phyloP scores from a whole-genome alignment of 2,797 vertebrate genomes.

The Adrianichthys oophorus region DNA sequence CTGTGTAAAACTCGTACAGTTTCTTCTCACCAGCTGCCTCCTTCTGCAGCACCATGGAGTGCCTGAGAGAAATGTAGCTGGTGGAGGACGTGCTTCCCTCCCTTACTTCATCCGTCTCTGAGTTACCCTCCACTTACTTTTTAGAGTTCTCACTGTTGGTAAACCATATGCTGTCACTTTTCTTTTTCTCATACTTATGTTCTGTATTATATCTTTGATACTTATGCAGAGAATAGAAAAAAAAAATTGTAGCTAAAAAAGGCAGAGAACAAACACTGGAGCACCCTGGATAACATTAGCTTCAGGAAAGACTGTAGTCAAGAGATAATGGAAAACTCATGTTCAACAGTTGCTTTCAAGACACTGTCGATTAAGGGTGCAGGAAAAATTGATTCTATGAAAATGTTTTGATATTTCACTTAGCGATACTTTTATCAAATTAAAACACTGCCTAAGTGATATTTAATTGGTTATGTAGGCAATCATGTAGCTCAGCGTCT shows the following conservation, averaged over 20 bases:
- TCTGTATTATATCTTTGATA: no score
- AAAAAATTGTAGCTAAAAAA: conserved; percentile 38
- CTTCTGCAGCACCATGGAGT: conserved; percentile 53
- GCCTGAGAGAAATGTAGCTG: conserved; percentile 59
- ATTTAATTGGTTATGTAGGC: no score
- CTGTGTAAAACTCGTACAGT: conserved; percentile 33
- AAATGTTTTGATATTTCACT: no score
- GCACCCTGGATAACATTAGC: conserved; percentile 25
- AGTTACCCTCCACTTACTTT: conserved; percentile 70
- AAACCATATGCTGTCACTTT: no score
- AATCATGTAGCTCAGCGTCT: no score
- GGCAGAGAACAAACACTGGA: conserved; percentile 41
- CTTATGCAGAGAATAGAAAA: no score
- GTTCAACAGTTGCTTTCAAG: conserved; percentile 13
- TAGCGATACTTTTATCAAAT: no score
- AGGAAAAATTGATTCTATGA: no score
- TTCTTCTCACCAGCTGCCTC: conserved; percentile 43
- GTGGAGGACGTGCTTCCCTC: conserved; percentile 55
- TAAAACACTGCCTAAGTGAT: no score
- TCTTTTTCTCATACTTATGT: conserved; percentile 18
- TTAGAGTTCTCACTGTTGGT: conserved; percentile 15
- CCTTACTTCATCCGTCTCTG: conserved; percentile 34
- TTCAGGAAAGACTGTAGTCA: conserved; percentile 24
- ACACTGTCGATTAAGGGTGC: background rate
- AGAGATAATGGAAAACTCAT: conserved; percentile 15